Conservation (phyloP, 1,140 invertebrate species). For the Drosophila truncata region DNA sequence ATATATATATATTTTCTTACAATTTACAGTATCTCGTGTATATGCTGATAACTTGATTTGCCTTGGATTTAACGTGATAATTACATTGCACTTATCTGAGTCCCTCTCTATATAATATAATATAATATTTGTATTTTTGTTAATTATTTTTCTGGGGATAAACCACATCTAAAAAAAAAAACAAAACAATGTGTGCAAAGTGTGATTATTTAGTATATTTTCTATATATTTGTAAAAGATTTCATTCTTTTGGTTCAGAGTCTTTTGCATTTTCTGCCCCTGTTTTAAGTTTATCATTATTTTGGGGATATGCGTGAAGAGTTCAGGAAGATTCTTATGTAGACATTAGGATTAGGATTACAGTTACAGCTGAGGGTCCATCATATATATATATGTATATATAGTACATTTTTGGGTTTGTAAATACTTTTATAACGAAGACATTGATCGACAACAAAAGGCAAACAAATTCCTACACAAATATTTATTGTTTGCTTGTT, state of each 20-base stretch:
- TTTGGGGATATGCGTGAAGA: constrained; percentile 47
- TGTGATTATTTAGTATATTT: not conserved
- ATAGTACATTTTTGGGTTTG: too few relatives aligned
- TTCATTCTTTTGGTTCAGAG: constrained; percentile 48
- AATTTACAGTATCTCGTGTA: constrained; percentile 16
- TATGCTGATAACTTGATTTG: constrained; percentile 35
- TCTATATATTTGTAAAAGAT: constrained; percentile 38
- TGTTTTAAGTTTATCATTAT: constrained; percentile 28
- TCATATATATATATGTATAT: constrained; percentile 26
- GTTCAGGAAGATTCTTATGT: constrained; percentile 45
- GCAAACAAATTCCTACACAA: constrained; percentile 13
- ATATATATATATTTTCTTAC: constrained; percentile 1
- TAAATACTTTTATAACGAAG: constrained; percentile 35
- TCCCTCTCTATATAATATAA: not conserved
- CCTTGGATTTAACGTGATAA: constrained; percentile 31
- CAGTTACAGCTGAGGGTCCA: constrained; percentile 5
- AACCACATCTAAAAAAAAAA: constrained; percentile 23
- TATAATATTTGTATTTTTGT: not conserved
- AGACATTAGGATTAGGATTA: constrained; percentile 25
- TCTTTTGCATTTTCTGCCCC: constrained; percentile 57
- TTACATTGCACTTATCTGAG: constrained; percentile 30
- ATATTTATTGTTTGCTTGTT: constrained; percentile 43
- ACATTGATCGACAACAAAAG: constrained; percentile 34
- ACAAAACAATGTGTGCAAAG: constrained; percentile 4
- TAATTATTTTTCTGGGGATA: not conserved